These are phyloP conservation scores for Drosophila watanabei DNA, from an alignment of 1,140 invertebrate species.

Conservation along the genomic window DNA sequence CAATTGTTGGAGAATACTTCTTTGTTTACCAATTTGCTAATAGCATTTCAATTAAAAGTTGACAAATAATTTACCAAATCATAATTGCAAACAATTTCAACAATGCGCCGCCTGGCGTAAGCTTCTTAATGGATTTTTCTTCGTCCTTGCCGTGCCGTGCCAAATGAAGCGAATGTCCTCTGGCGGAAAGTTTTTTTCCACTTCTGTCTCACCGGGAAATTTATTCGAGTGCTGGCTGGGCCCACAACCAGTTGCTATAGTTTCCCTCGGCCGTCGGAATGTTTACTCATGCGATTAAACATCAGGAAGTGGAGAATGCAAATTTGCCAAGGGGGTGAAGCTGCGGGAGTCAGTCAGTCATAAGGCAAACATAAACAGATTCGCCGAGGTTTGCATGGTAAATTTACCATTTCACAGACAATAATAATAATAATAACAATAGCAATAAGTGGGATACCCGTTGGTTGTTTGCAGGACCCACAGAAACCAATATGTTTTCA, in stretches of 20 bases:
- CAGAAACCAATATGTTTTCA: constrained; percentile 65
- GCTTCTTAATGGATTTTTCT: constrained; percentile 33
- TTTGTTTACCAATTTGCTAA: constrained; percentile 33
- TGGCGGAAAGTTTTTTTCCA: constrained; percentile 4
- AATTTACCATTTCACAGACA: constrained; percentile 42
- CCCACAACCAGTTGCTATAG: constrained; percentile 11
- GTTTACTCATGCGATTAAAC: constrained; percentile 26
- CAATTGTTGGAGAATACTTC: background rate
- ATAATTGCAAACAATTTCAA: constrained; percentile 54
- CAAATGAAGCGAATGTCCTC: constrained; percentile 19
- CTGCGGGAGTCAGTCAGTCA: constrained; percentile 22
- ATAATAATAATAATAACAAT: constrained; percentile 23
- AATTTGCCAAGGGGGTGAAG: constrained; percentile 26
- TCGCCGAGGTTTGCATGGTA: constrained; percentile 29
- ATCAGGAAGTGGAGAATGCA: constrained; percentile 27
- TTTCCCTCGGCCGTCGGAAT: constrained; percentile 23
- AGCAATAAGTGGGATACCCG: constrained; percentile 32
- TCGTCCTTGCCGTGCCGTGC: background rate
- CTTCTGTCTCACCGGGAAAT: constrained; percentile 15
- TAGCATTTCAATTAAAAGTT: constrained; percentile 64
- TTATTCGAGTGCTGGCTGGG: constrained; percentile 3
- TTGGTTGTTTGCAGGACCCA: constrained; percentile 38
- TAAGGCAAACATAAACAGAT: constrained; percentile 35
- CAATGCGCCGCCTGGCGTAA: constrained; percentile 14
- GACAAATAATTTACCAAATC: constrained; percentile 50